Percentiles rank a stretch among this genome's conserved stretches.
Evolutionary conservation across 2,888 invertebrate species (phyloP).

Genomic region (Muschampia plurimacula): DNA sequence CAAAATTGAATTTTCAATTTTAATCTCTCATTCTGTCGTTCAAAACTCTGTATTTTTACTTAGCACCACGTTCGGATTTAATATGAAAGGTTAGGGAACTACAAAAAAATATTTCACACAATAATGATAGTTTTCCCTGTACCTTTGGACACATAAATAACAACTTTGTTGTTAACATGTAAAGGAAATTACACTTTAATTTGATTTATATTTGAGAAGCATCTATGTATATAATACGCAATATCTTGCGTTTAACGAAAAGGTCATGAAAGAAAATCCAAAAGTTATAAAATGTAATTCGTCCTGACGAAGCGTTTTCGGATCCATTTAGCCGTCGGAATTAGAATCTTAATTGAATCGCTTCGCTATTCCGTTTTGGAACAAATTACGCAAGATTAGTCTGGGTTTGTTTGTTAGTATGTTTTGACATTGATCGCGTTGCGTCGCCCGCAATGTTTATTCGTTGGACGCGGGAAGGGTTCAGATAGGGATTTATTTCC

Average conservation of each 20-base stretch:
- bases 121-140: not conserved
- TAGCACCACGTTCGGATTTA: not conserved
- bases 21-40: slow-evolving; percentile 22
- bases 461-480: slow-evolving; percentile 64
- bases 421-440: slow-evolving; percentile 66
- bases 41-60: not conserved
- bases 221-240: not conserved
- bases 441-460: slow-evolving; percentile 70
- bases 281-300: slow-evolving; percentile 34
- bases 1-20: slow-evolving; percentile 32
- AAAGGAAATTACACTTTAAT: not conserved
- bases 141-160: not conserved
- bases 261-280: slow-evolving; percentile 1
- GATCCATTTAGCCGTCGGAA: slow-evolving; percentile 37
- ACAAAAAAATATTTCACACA: not conserved
- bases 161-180: not conserved
- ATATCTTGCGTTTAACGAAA: not conserved
- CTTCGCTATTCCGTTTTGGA: slow-evolving; percentile 46
- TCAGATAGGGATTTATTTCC: slow-evolving; percentile 70
- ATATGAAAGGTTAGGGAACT: not conserved
- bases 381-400: slow-evolving; percentile 49
- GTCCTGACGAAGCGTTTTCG: slow-evolving; percentile 35
- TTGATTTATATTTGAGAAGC: not conserved
- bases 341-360: slow-evolving; percentile 43
- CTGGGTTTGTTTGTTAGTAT: slow-evolving; percentile 56